Evolutionary conservation across 2,113 vertebrate species (phyloP).

Genomic region (Parotia lawesii): DNA sequence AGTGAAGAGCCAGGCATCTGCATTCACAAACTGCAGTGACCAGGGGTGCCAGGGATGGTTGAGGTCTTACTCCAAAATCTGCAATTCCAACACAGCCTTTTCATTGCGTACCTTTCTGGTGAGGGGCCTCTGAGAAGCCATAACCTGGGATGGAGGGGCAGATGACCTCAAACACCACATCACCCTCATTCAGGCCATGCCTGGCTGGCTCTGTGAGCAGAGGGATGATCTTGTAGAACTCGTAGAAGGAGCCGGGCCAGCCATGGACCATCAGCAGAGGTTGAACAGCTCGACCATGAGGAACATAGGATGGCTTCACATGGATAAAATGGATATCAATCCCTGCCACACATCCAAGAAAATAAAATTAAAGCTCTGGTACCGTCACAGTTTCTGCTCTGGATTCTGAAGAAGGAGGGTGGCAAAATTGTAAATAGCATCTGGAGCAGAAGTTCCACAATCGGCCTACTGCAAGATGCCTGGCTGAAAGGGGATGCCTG

Average conservation of each 20-base stretch:
- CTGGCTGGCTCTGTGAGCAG: slow-evolving; percentile 73
- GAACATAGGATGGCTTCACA: slow-evolving; percentile 71
- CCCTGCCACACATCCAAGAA: slow-evolving; percentile 67
- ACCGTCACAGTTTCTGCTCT: background rate
- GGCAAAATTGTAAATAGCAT: background rate
- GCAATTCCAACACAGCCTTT: background rate
- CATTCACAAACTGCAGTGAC: background rate
- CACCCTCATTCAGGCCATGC: background rate
- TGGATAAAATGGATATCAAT: slow-evolving; percentile 86
- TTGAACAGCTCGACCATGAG: slow-evolving; percentile 59
- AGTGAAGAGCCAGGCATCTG: background rate
- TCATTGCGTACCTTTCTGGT: slow-evolving; percentile 64
- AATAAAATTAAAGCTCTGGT: background rate
- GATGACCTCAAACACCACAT: slow-evolving; percentile 83
- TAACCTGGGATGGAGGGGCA: slow-evolving; percentile 91
- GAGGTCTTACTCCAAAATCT: background rate
- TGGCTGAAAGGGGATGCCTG: background rate
- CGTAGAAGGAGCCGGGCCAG: slow-evolving; percentile 89
- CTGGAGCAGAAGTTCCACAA: background rate
- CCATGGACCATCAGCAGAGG: slow-evolving; percentile 86
- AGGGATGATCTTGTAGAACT: slow-evolving; percentile 88
- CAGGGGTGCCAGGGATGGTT: background rate
- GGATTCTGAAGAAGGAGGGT: background rate
- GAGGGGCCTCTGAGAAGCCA: slow-evolving; percentile 84
- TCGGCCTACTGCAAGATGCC: background rate